Evolutionary conservation across 37 sponge, comb jelly and placozoan genomes (phyloP), one percentile per base, ranked within the genome.

Genomic region (Hexactinellida sp.): DNA sequence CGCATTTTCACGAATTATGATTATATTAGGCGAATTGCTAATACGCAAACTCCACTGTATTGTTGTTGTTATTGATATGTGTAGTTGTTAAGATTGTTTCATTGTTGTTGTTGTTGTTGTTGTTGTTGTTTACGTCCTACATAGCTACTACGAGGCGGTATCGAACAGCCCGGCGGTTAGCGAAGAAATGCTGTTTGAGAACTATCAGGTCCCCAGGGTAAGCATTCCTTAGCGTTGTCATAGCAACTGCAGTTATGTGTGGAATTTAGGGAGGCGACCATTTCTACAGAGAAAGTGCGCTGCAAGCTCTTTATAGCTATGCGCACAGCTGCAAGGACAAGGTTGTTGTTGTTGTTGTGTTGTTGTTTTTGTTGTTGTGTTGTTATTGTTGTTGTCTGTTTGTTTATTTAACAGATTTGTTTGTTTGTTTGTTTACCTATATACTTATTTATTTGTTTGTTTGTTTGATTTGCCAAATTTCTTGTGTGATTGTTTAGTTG

Each of bases 201-300:
- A 10, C 76, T 63, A 63, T 28, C 25, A 28, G 34, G 76, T 63
- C 5, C 76, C 76, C 13, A 63, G 76, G 34, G 76, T 63, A n/a
- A 63, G 76, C 13, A n/a, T 32, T n/a, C 5, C 76, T 21, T 63
- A 32, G 76, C 21, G 30, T 63, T 63, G 3, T 28, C 21, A 63
- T 10, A 28, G 13, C 76, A n/a, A 63, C 76, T 23, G 76, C 3
- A n/a, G 3, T 3, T 63, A 25, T 63, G 25, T 63, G 30, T 32
- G 76, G 76, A 32, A 63, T 25, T 63, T 63, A 63, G 76, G 76
- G 76, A 63, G 76, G 76, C 3, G 76, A 63, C 5, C 76, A 63
- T 63, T 63, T 63, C 76, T 63, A 63, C 76, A 63, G 76, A 63
- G 76, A 63, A n/a, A 63, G 76, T 63, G 76, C 76, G 5, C 76